Base-by-base conservation (phyloP, 2,113 vertebrate genomes). In the Strix uralensis region DNA sequence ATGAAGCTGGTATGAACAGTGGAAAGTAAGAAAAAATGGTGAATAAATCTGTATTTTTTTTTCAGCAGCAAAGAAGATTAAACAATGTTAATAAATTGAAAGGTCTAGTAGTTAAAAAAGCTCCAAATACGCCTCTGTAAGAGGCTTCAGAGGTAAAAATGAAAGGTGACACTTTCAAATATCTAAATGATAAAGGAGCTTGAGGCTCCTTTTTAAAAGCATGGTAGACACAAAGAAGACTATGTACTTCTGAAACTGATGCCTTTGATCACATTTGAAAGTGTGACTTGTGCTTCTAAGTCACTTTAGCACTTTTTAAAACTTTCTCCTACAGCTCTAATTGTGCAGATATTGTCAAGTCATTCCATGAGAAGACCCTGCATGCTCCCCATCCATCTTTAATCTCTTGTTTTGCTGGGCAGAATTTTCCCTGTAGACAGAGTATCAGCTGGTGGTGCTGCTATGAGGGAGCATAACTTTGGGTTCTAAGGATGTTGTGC, bases 181-280 rank as follows among this genome's bases (percentile, higher is more conserved):
- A 47, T 5, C 65, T 73, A 52, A 82, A 85, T 71, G 38, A 88
- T 91, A 73, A 94, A 95, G 89, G 42, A 88, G 46, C 58, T 73
- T 54, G 51, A 88, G 51, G 32, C n/a, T 91, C 23, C 34, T 72
- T 94, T 95, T 87, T 40, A 73, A 82, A 91, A 94, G 61, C 81
- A 3, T 36, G 36, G 81, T 74, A 88, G 86, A 72, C 62, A 82
- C 66, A 92, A 94, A 91, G 83, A 86, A 18, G 54, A 52, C 61
- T n/a, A 2, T 55, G 29, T 81, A 25, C 49, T 19, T 90, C 91
- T 96, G 90, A 81, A 91, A 86, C 46, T 13, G 32, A 44, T 65
- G 46, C n/a, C 44, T 94, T 97, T 97, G 77, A 87, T 95, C 78
- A 54, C 66, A 14, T 93, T 62, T 95, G 93, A 96, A 94, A 91